Evolutionary conservation across 2,888 invertebrate species (phyloP), one percentile per base, ranked within the genome.

Genomic region (Pollenia griseotomentosa): DNA sequence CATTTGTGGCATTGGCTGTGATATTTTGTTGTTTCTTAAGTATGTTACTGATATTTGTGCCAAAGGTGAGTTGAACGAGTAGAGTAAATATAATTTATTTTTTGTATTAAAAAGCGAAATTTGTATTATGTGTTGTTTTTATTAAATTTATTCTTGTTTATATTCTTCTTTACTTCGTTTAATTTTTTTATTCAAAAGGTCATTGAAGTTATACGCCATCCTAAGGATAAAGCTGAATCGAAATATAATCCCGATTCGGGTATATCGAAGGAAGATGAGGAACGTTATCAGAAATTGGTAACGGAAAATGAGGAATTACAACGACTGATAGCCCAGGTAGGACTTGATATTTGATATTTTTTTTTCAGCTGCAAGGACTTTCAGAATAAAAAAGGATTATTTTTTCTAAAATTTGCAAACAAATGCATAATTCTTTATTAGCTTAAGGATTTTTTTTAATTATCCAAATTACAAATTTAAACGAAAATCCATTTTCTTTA

Each of bases 11-110:
- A 9, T 95, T 99, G 81, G 98, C 99, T 84, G 99, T 99, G 90
- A 97, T 99, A 90, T 98, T 99, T 94, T 99, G 99, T 94, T 98
- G 98, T 94, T 99, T 99, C 94, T 96, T 99, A 87, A 99, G 99
- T 92, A 98, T 99, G 97, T 98, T 99, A 81, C 96, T 99, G 90
- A 98, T 99, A 92, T 99, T 99, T 94, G 97, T 99, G 91, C 99
- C 99, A 90, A 99, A 99, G 96, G 98, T 97, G 91, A 94, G 93
- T 89, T 33, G 33, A 33, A 33, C 4, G 33, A 33, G 33, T 33
- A 33, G 33, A 33, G 23, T 61, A 68, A 59, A 57, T 44, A 51
- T 14, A 3, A 70, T 51, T 55, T 14, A 0, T n/a, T 14, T 46
- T 61, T 61, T 55, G 44, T 9, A 33, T 44, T 40, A 55, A 10